Conservation (phyloP, 2,113 vertebrate genomes). For the Pseudopipra pipra region DNA sequence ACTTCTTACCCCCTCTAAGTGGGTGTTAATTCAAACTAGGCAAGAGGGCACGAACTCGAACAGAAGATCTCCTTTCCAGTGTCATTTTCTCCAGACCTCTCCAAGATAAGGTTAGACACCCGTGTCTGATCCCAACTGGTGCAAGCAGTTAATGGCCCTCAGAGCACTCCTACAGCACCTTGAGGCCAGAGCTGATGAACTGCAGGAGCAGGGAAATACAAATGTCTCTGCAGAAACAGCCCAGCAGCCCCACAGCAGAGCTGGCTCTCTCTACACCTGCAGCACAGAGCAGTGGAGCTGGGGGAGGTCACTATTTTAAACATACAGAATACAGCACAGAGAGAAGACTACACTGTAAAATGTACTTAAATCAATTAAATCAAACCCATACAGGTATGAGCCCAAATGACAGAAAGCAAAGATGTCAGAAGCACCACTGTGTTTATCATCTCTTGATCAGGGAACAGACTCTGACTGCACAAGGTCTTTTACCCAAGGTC, state of each 20-base stretch:
- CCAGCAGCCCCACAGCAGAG: constrained; percentile 13
- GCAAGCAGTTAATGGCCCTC: constrained; percentile 54
- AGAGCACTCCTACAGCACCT: constrained; percentile 33
- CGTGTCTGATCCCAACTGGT: constrained; percentile 47
- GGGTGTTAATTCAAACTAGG: constrained; percentile 59
- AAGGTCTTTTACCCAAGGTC: background rate
- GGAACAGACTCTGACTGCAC: background rate
- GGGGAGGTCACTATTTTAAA: background rate
- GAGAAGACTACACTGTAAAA: background rate
- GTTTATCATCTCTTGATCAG: background rate
- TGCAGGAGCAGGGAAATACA: background rate
- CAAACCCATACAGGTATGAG: background rate
- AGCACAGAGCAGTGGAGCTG: background rate
- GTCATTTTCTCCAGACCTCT: constrained; percentile 59
- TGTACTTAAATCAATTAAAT: background rate
- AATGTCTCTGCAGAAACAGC: constrained; percentile 3
- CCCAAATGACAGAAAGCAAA: background rate
- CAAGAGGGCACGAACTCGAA: constrained; percentile 20
- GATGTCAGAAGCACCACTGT: background rate
- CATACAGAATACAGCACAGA: background rate
- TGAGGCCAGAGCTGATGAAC: constrained; percentile 44
- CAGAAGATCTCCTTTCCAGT: constrained; percentile 33
- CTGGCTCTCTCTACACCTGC: background rate
- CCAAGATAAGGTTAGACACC: constrained; percentile 60
- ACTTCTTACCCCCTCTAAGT: constrained; percentile 47